Evolutionary conservation across 1,140 invertebrate genomes (phyloP), one percentile per base, ranked within the genome.

Genomic region (Bombus pascuorum): DNA sequence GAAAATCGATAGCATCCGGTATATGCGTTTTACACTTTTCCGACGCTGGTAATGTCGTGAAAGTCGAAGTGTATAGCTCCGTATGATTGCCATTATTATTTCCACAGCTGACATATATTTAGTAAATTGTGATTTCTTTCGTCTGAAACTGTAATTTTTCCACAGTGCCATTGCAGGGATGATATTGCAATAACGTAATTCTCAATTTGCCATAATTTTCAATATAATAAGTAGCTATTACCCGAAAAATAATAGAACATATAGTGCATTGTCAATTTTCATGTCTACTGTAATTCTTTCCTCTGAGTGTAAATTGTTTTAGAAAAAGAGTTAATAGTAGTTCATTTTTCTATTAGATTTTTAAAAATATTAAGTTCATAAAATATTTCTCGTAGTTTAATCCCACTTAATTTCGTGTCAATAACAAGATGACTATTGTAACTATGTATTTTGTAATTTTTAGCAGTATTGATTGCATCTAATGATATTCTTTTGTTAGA

Each of bases 81-180:
- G 10, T 34, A 37, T 32, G 66, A 80, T 79, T 71, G 66, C 53
- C 47, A 72, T 62, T 84, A 84, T 84, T 76, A 80, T 57, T 47
- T 47, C 66, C 13, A 15, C 74, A 66, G 12, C 66, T 79, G 76
- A 59, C 76, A 84, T 79, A 80, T 84, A 44, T 84, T 84, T 84
- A 72, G 53, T 47, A 47, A 79, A 84, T 84, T 80, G 66, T 47
- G 74, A 79, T 84, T 71, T 79, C 75, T 65, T 79, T 79, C 22
- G 22, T 37, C n/a, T 34, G 22, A 53, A 25, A 57, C 42, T 25
- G 65, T 18, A 57, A 73, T 82, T 53, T 66, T 32, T 37, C n/a
- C 62, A 1, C 39, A 44, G 2, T 13, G 18, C 66, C 5, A 34
- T 83, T 70, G 47, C 39, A 10, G 39, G 39, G 65, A 80, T 79